These are phyloP conservation scores for Rotaria magnacalcarata DNA, from an alignment of 2,888 invertebrate species.

Conservation along the genomic window DNA sequence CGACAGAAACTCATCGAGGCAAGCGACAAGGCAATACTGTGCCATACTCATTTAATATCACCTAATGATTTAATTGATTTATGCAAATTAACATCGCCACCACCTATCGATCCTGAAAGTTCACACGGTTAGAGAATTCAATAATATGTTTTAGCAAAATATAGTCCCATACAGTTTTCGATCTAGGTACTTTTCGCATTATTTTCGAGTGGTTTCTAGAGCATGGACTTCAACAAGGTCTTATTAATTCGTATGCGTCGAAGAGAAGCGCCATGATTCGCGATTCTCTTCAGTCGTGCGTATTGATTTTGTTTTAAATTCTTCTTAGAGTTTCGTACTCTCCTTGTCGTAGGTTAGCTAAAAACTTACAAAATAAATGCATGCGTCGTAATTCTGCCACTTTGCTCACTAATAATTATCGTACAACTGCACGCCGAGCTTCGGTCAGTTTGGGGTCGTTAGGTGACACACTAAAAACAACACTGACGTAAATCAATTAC, in stretches of 20 bases:
- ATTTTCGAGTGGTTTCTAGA: slow-evolving; percentile 7
- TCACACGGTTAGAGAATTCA: neutral
- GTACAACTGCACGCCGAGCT: neutral
- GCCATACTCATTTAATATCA: neutral
- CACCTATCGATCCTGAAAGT: neutral
- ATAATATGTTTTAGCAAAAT: neutral
- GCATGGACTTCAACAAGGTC: neutral
- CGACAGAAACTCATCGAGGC: neutral
- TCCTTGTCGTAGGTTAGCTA: neutral
- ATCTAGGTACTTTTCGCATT: neutral
- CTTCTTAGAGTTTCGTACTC: neutral
- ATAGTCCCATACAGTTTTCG: neutral
- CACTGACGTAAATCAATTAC: neutral
- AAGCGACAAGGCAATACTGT: neutral
- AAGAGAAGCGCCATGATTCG: neutral
- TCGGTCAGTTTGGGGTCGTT: neutral
- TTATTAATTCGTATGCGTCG: neutral
- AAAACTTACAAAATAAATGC: neutral
- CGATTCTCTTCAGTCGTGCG: neutral
- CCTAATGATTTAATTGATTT: neutral
- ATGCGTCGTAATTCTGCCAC: neutral
- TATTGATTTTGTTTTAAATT: neutral
- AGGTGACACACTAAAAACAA: neutral
- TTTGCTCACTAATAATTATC: neutral
- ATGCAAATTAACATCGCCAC: neutral